phyloP scores from a whole-genome alignment of 2,113 vertebrate species.

The Synodontis membranacea region DNA sequence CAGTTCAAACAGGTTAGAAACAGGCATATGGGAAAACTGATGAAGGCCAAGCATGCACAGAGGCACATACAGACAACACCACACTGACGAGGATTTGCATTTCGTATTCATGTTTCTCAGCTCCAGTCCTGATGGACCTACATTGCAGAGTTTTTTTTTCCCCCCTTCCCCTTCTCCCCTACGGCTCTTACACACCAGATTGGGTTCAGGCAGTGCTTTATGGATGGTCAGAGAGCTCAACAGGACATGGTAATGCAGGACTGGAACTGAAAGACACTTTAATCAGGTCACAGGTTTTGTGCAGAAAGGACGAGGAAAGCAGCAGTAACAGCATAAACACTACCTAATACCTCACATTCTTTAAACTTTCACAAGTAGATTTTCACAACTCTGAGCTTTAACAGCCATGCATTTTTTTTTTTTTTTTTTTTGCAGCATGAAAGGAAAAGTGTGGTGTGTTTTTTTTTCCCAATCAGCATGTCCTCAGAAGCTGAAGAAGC shows the following conservation, averaged over 20 bases:
- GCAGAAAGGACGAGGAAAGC: not conserved
- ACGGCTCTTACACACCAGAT: not conserved
- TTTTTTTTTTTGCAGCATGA: not conserved
- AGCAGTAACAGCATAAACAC: slow-evolving; percentile 22
- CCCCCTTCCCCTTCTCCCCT: not conserved
- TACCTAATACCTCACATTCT: not conserved
- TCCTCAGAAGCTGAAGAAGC: slow-evolving; percentile 14
- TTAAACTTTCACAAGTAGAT: not conserved
- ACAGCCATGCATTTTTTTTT: not conserved
- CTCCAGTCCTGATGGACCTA: not conserved
- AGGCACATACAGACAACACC: not conserved
- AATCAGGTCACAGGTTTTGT: slow-evolving; percentile 8
- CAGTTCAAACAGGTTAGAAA: not conserved
- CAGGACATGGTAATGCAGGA: not conserved
- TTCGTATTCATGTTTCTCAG: not conserved
- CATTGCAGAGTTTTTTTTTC: not conserved
- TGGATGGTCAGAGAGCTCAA: not conserved
- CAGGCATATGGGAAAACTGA: not conserved
- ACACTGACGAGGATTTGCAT: not conserved
- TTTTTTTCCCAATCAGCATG: not conserved
- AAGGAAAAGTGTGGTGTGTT: not conserved
- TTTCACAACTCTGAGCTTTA: not conserved
- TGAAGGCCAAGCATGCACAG: not conserved
- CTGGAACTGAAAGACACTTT: slow-evolving; percentile 8
- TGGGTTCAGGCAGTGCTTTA: not conserved